Percentiles rank a stretch among this genome's conserved stretches.
Evolutionary conservation across 1,140 invertebrate species (phyloP).

Genomic region (Lepidurus apus): DNA sequence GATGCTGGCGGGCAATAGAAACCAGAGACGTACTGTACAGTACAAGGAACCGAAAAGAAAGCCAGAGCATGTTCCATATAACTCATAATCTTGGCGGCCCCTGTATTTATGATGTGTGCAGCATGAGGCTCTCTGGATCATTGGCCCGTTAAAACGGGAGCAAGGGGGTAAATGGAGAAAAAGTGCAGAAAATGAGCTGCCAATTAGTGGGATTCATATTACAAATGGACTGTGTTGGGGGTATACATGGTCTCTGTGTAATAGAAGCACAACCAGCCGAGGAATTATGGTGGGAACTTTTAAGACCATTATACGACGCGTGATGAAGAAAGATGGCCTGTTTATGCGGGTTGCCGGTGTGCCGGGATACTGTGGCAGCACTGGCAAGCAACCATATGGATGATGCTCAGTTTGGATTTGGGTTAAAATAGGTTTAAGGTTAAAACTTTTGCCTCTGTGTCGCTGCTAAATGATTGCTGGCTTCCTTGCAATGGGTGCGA

Average conservation of each 20-base stretch:
- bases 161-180: neutral
- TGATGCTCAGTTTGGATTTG: neutral
- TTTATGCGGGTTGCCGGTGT: neutral
- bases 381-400: too few species aligned
- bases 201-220: conserved; percentile 2
- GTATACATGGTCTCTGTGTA: neutral
- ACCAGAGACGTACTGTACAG: neutral
- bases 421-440: too few species aligned
- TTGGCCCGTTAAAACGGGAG: neutral
- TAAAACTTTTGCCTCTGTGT: neutral
- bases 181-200: conserved; percentile 9
- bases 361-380: neutral
- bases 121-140: neutral
- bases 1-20: neutral
- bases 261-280: neutral
- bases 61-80: neutral
- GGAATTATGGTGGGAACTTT: neutral
- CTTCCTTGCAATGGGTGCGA: neutral
- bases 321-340: conserved; percentile 5
- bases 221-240: neutral
- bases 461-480: neutral
- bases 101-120: neutral
- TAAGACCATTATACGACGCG: neutral
- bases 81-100: neutral
- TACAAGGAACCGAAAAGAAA: neutral